A percentile compares a stretch with the other conserved stretches of the same genome.
Conservation (phyloP, 2,888 invertebrate species). For the Blastobasis lacticolella region DNA sequence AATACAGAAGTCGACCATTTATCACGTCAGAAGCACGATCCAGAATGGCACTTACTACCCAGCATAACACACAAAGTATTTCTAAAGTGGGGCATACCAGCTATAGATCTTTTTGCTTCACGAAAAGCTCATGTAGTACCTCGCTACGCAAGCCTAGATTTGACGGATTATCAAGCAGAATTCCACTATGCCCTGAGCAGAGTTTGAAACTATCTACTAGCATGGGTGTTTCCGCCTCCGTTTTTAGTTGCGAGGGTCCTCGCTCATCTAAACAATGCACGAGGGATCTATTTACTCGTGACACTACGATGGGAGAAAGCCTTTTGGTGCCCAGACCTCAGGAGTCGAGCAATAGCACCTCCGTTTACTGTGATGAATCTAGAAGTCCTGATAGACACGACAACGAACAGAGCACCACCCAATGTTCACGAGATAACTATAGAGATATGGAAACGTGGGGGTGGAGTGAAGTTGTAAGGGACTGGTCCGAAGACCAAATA, state of each 20-base stretch:
- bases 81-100: slow-evolving; percentile 3
- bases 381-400: slow-evolving; percentile 1
- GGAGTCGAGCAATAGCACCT: slow-evolving; percentile 2
- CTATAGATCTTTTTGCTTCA: slow-evolving; percentile 8
- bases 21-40: not conserved
- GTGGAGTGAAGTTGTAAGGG: slow-evolving; percentile 7
- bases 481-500: slow-evolving; percentile 5
- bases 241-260: slow-evolving; percentile 6
- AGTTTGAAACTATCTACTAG: slow-evolving; percentile 2
- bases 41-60: slow-evolving; percentile 11
- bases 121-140: slow-evolving; percentile 4
- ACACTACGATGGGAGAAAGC: slow-evolving; percentile 14
- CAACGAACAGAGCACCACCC: slow-evolving; percentile 19
- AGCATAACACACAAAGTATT: slow-evolving; percentile 1
- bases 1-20: slow-evolving; percentile 7
- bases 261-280: slow-evolving; percentile 6
- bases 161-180: not conserved
- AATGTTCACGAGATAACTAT: too few relatives aligned
- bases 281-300: slow-evolving; percentile 7
- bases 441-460: too few relatives aligned
- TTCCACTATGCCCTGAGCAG: slow-evolving; percentile 6
- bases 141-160: not conserved
- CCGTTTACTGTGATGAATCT: slow-evolving; percentile 1
- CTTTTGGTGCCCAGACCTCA: slow-evolving; percentile 21
- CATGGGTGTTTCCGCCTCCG: slow-evolving; percentile 6